A percentile compares a stretch with the other conserved stretches of the same genome.
phyloP scores from a whole-genome alignment of 2,888 invertebrate species.

The Trichogramma dendrolimi region DNA sequence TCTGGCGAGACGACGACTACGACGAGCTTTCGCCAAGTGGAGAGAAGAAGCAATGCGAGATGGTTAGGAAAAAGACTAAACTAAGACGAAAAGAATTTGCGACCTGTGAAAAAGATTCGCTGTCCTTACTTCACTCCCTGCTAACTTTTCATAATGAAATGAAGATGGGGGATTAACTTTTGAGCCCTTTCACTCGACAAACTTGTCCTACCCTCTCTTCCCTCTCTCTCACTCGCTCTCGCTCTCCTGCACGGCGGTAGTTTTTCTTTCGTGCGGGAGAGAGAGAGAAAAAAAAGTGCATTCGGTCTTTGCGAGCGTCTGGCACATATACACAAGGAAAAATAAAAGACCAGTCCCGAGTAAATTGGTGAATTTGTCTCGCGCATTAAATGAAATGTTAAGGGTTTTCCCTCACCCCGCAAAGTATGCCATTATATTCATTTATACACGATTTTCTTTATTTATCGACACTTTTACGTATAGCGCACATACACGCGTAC shows the following conservation, averaged over 20 bases:
- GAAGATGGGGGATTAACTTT: constrained; percentile 26
- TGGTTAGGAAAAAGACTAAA: constrained; percentile 10
- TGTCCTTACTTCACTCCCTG: constrained; percentile 2
- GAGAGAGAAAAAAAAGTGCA: constrained; percentile 5
- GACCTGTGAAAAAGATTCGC: constrained; percentile 29
- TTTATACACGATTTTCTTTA: constrained; percentile 24
- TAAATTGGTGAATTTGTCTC: no score
- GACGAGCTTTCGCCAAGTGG: background rate
- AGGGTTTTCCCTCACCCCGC: no score
- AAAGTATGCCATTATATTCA: constrained; percentile 7
- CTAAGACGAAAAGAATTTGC: constrained; percentile 26
- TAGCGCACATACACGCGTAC: background rate
- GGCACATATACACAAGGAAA: no score
- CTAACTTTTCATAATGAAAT: constrained; percentile 29
- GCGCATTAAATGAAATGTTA: no score
- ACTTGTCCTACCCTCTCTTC: background rate
- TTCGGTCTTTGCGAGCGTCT: background rate
- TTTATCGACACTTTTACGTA: constrained; percentile 4
- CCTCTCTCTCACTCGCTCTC: background rate
- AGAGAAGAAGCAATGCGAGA: background rate
- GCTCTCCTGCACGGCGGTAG: constrained; percentile 2
- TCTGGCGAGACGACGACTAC: background rate
- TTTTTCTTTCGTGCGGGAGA: background rate
- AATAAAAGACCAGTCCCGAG: no score
- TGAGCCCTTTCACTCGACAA: constrained; percentile 10